Conservation (phyloP, 2,113 vertebrate species). For the Nicator chloris region DNA sequence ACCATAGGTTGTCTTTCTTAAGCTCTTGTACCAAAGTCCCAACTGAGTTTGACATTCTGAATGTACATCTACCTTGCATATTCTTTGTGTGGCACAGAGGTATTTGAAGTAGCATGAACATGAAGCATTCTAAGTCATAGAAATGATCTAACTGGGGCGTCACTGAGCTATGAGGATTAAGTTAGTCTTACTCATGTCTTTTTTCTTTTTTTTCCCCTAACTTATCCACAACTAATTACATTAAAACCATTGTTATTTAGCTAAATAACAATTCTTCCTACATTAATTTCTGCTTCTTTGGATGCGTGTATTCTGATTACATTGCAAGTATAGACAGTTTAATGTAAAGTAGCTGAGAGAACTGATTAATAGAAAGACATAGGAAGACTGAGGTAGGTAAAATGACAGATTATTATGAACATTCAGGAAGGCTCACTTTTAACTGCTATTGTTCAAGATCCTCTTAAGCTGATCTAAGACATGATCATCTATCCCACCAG, state of each 20-base stretch:
- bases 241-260: not conserved
- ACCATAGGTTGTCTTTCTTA: not conserved
- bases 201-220: accelerated
- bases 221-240: not conserved
- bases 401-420: not conserved
- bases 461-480: not conserved
- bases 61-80: not conserved
- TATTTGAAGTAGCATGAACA: not conserved
- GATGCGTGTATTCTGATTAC: not conserved
- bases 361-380: not conserved
- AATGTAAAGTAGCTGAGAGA: not conserved
- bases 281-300: not conserved
- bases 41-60: not conserved
- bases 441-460: not conserved
- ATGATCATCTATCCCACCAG: not conserved
- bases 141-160: not conserved
- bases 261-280: not conserved
- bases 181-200: not conserved
- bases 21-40: not conserved
- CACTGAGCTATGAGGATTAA: not conserved
- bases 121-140: not conserved
- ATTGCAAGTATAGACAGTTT: not conserved
- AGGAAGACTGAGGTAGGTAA: not conserved
- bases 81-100: not conserved
- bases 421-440: not conserved